Percentiles rank a stretch among this genome's conserved stretches.
phyloP scores from a whole-genome alignment of 2,888 invertebrate species.

The Callimorpha dominula region DNA sequence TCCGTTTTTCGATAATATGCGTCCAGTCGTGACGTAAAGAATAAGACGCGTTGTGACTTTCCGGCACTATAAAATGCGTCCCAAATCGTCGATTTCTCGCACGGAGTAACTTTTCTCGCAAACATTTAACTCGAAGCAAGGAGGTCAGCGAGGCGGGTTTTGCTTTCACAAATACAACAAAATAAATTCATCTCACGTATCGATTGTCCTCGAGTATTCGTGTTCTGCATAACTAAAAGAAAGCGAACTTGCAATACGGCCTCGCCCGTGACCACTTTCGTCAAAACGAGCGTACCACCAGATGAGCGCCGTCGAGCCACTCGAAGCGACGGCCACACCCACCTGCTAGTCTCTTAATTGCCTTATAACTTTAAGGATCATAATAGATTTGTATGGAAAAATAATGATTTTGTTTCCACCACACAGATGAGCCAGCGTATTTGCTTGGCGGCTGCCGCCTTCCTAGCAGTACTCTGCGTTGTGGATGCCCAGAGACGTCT shows the following conservation, averaged over 20 bases:
- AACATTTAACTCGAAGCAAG: constrained; percentile 78
- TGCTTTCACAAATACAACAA: constrained; percentile 86
- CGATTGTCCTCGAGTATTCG: constrained; percentile 83
- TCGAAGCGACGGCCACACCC: constrained; percentile 30
- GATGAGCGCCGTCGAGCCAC: constrained; percentile 28
- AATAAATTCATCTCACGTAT: constrained; percentile 87
- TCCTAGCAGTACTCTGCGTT: constrained; percentile 88
- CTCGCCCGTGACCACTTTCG: constrained; percentile 75
- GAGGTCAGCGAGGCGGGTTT: constrained; percentile 83
- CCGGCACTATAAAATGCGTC: constrained; percentile 73
- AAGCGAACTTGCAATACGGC: constrained; percentile 81
- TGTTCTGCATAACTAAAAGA: constrained; percentile 84
- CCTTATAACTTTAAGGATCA: constrained; percentile 3
- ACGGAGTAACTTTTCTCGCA: constrained; percentile 79
- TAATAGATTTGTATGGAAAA: background rate
- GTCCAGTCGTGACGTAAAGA: constrained; percentile 48
- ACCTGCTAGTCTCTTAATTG: constrained; percentile 17
- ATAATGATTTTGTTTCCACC: constrained; percentile 35
- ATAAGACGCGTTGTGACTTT: constrained; percentile 61
- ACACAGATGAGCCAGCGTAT: constrained; percentile 80
- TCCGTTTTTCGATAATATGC: constrained; percentile 39
- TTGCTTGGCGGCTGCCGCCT: constrained; percentile 72
- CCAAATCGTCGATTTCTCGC: constrained; percentile 80
- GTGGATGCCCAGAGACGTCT: constrained; percentile 94
- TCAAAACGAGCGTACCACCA: constrained; percentile 51